These are phyloP conservation scores for Drosophila putrida DNA, from an alignment of 2,888 invertebrate species.

Conservation along the genomic window DNA sequence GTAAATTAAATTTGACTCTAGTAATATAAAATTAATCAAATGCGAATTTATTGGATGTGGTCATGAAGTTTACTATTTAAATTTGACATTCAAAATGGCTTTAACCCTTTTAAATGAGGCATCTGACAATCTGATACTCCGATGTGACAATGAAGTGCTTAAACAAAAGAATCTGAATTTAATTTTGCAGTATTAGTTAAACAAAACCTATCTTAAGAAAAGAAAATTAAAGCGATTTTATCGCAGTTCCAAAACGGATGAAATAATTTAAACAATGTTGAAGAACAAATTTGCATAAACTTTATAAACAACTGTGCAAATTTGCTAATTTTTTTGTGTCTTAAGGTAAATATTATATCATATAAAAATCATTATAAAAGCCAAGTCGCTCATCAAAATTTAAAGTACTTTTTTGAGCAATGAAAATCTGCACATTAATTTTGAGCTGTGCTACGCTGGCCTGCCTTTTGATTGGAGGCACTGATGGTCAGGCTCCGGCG, in stretches of 20 bases:
- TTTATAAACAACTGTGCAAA: constrained; percentile 28
- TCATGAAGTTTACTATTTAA: too few species aligned
- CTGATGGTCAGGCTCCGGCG: constrained; percentile 14
- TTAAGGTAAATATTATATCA: neutral
- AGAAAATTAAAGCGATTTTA: neutral
- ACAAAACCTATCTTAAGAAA: neutral
- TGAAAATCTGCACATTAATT: constrained; percentile 9
- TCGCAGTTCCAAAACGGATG: neutral
- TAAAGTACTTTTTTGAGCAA: neutral
- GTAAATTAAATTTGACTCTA: too few species aligned
- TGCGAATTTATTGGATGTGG: too few species aligned
- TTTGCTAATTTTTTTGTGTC: neutral
- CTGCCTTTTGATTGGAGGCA: constrained; percentile 1
- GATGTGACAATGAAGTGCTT: too few species aligned
- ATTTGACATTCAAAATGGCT: too few species aligned
- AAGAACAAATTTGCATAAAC: neutral
- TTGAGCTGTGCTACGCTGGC: constrained; percentile 16
- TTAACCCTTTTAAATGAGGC: too few species aligned
- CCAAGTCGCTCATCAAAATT: neutral
- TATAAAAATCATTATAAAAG: constrained; percentile 26
- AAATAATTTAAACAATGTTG: neutral
- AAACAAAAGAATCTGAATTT: neutral
- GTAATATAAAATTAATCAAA: too few species aligned
- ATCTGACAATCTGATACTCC: too few species aligned
- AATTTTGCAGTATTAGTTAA: neutral